Evolutionary conservation across 2,888 invertebrate genomes (phyloP).

Genomic region (Glyphotaelius pellucidus): DNA sequence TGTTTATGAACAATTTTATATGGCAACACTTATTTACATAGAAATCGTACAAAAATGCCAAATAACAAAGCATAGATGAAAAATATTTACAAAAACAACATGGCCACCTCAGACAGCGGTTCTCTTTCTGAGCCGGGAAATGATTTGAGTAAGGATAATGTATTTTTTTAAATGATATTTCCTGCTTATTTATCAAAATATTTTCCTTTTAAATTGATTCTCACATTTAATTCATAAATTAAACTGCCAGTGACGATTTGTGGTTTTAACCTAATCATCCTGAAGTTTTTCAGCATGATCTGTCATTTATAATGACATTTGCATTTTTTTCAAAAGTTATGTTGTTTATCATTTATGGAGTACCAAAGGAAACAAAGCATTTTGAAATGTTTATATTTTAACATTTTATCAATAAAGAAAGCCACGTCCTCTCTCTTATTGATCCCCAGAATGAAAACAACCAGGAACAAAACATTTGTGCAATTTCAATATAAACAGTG

Average conservation of each 20-base stretch:
- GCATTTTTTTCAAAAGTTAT: not conserved
- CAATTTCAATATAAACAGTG: not conserved
- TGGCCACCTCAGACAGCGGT: constrained; percentile 58
- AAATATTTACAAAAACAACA: constrained; percentile 56
- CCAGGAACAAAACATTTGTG: not conserved
- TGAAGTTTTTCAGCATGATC: constrained; percentile 52
- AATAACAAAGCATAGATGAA: not conserved
- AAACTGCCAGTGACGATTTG: not conserved
- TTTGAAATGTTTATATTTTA: not conserved
- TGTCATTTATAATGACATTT: constrained; percentile 55
- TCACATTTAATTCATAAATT: not conserved
- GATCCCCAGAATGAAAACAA: not conserved
- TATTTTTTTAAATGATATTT: constrained; percentile 21
- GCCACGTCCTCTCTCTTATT: not conserved
- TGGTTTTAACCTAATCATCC: constrained; percentile 31
- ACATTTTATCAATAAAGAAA: not conserved
- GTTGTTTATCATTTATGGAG: not conserved
- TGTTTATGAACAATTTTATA: not conserved
- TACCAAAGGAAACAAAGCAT: not conserved
- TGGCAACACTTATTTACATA: not conserved
- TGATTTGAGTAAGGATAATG: constrained; percentile 60
- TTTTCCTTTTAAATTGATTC: not conserved
- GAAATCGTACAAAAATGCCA: not conserved
- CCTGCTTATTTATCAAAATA: not conserved
- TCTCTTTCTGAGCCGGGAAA: constrained; percentile 62